Evolutionary conservation across 2,797 vertebrate species (phyloP).

Genomic region (Dromococcyx pavoninus): DNA sequence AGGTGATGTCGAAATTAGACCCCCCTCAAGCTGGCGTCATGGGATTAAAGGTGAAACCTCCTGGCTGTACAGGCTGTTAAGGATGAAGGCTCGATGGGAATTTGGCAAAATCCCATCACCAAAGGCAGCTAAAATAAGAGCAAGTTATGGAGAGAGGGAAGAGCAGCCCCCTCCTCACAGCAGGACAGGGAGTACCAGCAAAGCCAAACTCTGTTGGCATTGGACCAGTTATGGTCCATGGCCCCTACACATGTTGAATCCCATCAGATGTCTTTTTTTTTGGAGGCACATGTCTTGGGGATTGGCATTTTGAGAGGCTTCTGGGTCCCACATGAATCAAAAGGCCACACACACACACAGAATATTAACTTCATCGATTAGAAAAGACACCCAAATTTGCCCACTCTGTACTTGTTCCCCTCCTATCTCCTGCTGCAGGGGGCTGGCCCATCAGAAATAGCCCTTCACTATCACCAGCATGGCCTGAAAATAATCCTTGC

Average conservation of each 20-base stretch:
- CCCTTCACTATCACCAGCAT: not conserved
- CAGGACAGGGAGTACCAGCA: not conserved
- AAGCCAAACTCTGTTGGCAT: not conserved
- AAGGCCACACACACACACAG: not conserved
- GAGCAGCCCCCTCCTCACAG: not conserved
- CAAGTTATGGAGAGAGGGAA: not conserved
- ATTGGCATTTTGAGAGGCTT: not conserved
- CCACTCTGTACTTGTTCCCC: rapidly evolving
- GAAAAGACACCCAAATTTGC: not conserved
- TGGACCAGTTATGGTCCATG: not conserved
- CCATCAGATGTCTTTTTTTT: not conserved
- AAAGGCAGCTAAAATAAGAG: not conserved
- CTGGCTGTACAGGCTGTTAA: not conserved
- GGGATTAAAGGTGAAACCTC: slow-evolving; percentile 31
- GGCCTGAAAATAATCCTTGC: slow-evolving; percentile 51
- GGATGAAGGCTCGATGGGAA: not conserved
- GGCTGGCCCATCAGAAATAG: slow-evolving; percentile 35
- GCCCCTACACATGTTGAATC: not conserved
- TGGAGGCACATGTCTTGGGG: rapidly evolving
- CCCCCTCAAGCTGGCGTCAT: not conserved
- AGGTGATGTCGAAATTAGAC: not conserved
- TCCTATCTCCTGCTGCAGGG: not conserved
- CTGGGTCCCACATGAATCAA: not conserved
- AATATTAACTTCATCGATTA: not conserved
- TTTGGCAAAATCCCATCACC: not conserved